Percentiles rank a stretch among this genome's conserved stretches.
phyloP scores from a whole-genome alignment of 2,113 vertebrate species.

The Natator depressus region DNA sequence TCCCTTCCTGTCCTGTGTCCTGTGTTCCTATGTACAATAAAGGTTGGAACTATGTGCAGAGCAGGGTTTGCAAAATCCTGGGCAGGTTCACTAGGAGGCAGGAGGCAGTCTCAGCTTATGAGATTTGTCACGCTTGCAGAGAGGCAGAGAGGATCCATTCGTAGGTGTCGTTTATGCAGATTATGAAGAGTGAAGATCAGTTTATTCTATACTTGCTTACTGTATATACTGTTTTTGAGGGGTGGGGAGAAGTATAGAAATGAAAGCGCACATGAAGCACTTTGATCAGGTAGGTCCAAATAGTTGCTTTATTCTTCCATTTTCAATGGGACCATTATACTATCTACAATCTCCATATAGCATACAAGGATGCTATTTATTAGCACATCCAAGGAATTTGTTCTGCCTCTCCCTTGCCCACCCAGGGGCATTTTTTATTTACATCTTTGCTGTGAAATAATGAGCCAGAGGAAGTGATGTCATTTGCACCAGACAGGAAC shows the following conservation, averaged over 20 bases:
- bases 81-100: background rate
- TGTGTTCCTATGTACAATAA: background rate
- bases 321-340: background rate
- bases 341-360: background rate
- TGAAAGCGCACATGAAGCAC: background rate
- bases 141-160: rapidly evolving
- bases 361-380: background rate
- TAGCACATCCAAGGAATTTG: background rate
- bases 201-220: background rate
- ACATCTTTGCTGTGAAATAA: background rate
- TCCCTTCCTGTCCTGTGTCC: no score
- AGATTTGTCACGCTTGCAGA: background rate
- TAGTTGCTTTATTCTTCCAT: background rate
- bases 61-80: background rate
- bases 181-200: background rate
- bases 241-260: background rate
- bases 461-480: background rate
- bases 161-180: rapidly evolving
- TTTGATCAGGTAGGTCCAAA: background rate
- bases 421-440: background rate
- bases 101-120: background rate
- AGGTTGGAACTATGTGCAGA: background rate
- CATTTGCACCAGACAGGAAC: background rate
- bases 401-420: background rate
- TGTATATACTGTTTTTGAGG: background rate